Conservation (phyloP, 2,797 vertebrate species). For the Podargus strigoides region DNA sequence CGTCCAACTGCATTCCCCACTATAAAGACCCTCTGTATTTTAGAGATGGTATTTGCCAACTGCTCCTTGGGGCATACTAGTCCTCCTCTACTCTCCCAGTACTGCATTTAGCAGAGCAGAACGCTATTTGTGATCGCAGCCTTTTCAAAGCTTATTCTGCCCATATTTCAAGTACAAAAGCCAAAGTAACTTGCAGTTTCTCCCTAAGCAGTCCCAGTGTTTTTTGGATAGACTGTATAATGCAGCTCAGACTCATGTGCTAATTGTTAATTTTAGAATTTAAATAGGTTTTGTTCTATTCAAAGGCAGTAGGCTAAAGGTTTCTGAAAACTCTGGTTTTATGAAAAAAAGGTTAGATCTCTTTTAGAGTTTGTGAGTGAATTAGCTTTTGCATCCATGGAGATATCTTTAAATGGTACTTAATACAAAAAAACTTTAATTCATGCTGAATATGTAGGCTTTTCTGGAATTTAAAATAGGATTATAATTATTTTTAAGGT, state of each 20-base stretch:
- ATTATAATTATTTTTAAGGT: background rate
- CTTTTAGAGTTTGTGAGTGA: background rate
- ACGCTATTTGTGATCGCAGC: background rate
- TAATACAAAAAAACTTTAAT: background rate
- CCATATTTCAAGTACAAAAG: conserved; percentile 33
- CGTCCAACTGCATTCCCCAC: background rate
- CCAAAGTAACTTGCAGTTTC: conserved; percentile 10
- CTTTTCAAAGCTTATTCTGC: conserved; percentile 8
- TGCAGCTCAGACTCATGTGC: background rate
- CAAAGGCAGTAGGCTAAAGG: background rate
- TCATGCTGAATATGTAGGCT: background rate
- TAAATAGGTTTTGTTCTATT: conserved; percentile 29
- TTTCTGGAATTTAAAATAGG: background rate
- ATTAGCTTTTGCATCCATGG: background rate
- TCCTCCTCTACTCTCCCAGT: background rate
- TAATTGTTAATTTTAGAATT: conserved; percentile 39
- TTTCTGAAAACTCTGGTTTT: background rate
- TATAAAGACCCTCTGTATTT: background rate
- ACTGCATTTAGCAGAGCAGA: background rate
- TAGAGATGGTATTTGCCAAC: conserved; percentile 22
- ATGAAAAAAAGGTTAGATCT: background rate
- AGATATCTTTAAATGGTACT: background rate
- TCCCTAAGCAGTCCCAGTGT: background rate
- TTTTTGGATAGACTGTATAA: background rate
- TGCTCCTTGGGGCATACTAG: background rate